phyloP scores from a whole-genome alignment of 2,888 invertebrate species.

The Lithophane ornitopus region DNA sequence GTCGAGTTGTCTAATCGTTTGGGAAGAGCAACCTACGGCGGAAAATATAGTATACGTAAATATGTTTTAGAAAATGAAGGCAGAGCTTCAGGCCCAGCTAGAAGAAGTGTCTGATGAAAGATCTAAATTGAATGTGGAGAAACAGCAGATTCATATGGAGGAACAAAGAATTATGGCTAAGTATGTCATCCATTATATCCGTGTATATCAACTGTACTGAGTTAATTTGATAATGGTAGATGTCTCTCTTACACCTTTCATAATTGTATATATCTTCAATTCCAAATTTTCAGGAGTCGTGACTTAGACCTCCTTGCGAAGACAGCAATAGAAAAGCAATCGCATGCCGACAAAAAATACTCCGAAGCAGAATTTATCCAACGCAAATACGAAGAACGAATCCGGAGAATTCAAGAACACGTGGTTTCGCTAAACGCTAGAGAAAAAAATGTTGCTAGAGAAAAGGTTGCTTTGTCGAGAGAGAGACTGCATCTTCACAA shows the following conservation, averaged over 20 bases:
- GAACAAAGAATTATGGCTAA: conserved; percentile 85
- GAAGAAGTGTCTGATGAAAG: conserved; percentile 85
- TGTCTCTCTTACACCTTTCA: not conserved
- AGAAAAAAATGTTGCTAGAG: conserved; percentile 91
- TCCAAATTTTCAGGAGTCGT: conserved; percentile 78
- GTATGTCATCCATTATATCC: conserved; percentile 67
- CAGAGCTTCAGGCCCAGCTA: conserved; percentile 83
- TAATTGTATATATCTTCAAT: not conserved
- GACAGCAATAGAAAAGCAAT: conserved; percentile 90
- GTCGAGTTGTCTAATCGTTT: not conserved
- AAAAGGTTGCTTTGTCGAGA: conserved; percentile 91
- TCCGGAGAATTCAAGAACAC: conserved; percentile 90
- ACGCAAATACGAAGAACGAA: conserved; percentile 90
- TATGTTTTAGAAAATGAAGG: conserved; percentile 83
- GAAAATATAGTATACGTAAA: not conserved
- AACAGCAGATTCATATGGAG: conserved; percentile 85
- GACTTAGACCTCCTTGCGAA: conserved; percentile 90
- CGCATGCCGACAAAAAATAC: conserved; percentile 90
- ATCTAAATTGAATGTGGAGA: conserved; percentile 83
- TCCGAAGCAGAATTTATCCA: conserved; percentile 90
- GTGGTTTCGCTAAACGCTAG: conserved; percentile 88
- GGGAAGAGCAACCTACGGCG: no score
- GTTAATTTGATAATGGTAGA: not conserved
- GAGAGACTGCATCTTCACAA: conserved; percentile 90
- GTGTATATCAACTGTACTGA: no score